Percentiles rank a stretch among this genome's conserved stretches.
These are phyloP conservation scores for Furcula furcula DNA, from an alignment of 2,888 invertebrate genomes.

Conservation along the genomic window DNA sequence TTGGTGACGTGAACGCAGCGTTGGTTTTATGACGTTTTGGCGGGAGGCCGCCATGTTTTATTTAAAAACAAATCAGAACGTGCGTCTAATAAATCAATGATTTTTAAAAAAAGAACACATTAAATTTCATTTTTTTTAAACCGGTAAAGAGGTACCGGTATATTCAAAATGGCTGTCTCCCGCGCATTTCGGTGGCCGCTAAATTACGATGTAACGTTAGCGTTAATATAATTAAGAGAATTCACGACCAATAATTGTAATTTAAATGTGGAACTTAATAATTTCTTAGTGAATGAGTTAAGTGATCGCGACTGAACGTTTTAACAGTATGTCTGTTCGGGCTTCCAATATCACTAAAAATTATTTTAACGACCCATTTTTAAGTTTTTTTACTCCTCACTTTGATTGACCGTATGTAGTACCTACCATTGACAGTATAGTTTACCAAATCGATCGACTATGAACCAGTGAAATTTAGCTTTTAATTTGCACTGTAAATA, in stretches of 20 bases:
- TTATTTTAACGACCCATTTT: conserved; percentile 44
- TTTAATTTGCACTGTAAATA: conserved; percentile 68
- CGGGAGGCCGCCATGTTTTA: conserved; percentile 44
- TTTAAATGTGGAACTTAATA: conserved; percentile 66
- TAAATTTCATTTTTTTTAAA: too few relatives aligned
- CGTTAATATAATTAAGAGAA: conserved; percentile 66
- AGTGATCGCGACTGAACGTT: conserved; percentile 76
- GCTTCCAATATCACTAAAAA: conserved; percentile 75
- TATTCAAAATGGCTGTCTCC: conserved; percentile 44
- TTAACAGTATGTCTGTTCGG: conserved; percentile 76
- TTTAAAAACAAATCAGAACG: conserved; percentile 11
- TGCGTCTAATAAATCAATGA: too few relatives aligned
- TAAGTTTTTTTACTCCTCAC: conserved; percentile 24
- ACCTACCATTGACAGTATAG: conserved; percentile 16
- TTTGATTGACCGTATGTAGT: conserved; percentile 18
- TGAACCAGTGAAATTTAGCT: conserved; percentile 58
- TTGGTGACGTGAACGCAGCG: conserved; percentile 47
- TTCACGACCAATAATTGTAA: conserved; percentile 81
- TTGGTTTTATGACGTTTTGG: conserved; percentile 50
- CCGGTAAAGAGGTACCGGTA: too few relatives aligned
- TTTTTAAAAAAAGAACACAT: too few relatives aligned
- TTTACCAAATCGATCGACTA: conserved; percentile 29
- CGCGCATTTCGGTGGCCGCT: conserved; percentile 49
- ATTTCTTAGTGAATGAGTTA: conserved; percentile 75
- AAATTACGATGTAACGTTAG: conserved; percentile 56